phyloP scores from a whole-genome alignment of 35 echinoderm and acorn worm species.

The Heliocidaris erythrogramma region DNA sequence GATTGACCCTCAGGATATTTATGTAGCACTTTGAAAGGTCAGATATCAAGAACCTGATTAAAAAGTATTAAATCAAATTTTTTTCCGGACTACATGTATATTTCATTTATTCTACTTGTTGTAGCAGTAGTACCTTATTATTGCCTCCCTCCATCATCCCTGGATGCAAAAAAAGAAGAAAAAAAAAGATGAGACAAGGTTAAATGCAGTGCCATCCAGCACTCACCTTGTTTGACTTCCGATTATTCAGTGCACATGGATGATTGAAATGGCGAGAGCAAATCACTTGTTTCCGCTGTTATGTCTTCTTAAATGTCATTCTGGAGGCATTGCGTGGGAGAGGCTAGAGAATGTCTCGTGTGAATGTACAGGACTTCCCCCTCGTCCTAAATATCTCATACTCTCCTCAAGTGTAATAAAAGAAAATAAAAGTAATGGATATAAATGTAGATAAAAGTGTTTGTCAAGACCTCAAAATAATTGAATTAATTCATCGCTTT shows the following conservation, averaged over 20 bases:
- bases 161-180: not conserved
- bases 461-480: not conserved
- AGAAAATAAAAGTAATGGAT: not conserved
- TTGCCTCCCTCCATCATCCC: no score
- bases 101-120: no score
- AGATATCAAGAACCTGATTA: no score
- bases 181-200: not conserved
- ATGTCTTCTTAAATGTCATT: not conserved
- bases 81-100: no score
- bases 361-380: not conserved
- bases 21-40: no score
- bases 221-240: not conserved
- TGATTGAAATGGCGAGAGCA: not conserved
- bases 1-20: no score
- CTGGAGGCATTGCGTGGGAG: not conserved
- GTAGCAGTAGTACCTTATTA: no score
- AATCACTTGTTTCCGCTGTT: not conserved
- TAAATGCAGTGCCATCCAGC: not conserved
- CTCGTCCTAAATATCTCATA: not conserved
- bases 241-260: not conserved
- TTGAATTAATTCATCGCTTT: not conserved
- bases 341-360: not conserved
- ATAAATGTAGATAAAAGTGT: not conserved
- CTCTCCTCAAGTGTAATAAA: not conserved
- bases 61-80: no score